Percentiles rank a stretch among this genome's conserved stretches.
Conservation (phyloP, 1,140 invertebrate species). For the Drosophila santomea region DNA sequence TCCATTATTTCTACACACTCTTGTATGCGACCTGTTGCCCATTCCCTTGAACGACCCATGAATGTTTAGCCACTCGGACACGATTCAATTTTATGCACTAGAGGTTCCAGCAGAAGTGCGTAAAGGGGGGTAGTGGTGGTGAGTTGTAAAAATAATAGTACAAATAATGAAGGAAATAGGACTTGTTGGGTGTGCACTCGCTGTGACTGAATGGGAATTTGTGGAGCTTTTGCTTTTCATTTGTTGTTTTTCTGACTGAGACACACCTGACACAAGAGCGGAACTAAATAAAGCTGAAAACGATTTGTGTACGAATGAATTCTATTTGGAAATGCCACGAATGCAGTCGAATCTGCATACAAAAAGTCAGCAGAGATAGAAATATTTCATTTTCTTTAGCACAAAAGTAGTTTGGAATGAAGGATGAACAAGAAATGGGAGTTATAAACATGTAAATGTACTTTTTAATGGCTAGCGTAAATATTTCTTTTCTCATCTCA, state of each 20-base stretch:
- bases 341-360: conserved; percentile 6
- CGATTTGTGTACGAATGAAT: conserved; percentile 14
- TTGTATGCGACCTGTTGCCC: conserved; percentile 22
- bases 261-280: conserved; percentile 20
- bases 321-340: conserved; percentile 19
- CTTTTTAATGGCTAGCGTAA: not conserved
- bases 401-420: not conserved
- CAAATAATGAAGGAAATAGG: conserved; percentile 15
- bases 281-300: conserved; percentile 28
- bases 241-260: conserved; percentile 9
- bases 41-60: conserved; percentile 18
- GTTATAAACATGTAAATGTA: not conserved
- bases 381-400: not conserved
- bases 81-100: conserved; percentile 58
- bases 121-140: conserved; percentile 16
- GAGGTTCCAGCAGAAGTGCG: conserved; percentile 37
- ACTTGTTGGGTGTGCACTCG: conserved; percentile 20
- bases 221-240: not conserved
- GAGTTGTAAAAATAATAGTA: conserved; percentile 26
- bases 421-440: conserved; percentile 14
- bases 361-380: too few species aligned
- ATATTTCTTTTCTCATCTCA: not conserved
- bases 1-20: conserved; percentile 48
- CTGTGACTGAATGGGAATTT: conserved; percentile 7
- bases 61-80: conserved; percentile 10